Evolutionary conservation across 2,888 invertebrate genomes (phyloP), one percentile per base, ranked within the genome.

Genomic region (Exocentrus adspersus): DNA sequence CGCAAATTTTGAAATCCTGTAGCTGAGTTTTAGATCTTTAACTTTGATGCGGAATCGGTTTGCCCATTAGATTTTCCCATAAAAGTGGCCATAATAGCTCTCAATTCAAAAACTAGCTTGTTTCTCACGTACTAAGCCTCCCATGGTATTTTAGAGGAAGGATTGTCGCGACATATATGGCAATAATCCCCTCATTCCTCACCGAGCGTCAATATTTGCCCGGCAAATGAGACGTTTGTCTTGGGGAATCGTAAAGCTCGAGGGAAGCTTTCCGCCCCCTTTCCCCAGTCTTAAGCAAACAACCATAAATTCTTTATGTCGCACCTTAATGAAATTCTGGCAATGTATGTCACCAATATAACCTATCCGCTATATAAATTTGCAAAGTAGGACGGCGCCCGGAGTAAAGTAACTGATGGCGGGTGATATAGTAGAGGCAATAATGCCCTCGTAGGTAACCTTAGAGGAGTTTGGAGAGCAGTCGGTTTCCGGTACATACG

Each of bases 201-300:
- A 32, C 43, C 32, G 42, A 21, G 43, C 19, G 71, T 70, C 72
- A 70, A 72, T 72, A 72, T 72, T 69, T 72, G 60, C 51, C 17
- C 58, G 53, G 63, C 67, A 69, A 70, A 72, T 64, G 68, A 69
- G 67, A 60, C 68, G 66, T 60, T 71, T 68, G 65, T 67, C 63
- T 68, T 59, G 53, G 46, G 16, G 60, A 60, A 56, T 51, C 48
- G 53, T 54, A 51, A 52, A 57, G 59, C 60, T 37, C 52, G 32
- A 21, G 28, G 51, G 21, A 37, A 37, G 24, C 24, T 37, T n/a
- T n/a, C n/a, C n/a, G n/a, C n/a, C 12, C 37, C 2, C 37, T 37
- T 37, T 51, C 42, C 61, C 37, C 42, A 30, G 52, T 37, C 37
- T 37, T 30, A 50, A 3, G 54, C 58, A 59, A 65, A 65, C 65